Evolutionary conservation across 2,113 vertebrate species (phyloP), one percentile per base, ranked within the genome.

Genomic region (Hiodon tergisus): DNA sequence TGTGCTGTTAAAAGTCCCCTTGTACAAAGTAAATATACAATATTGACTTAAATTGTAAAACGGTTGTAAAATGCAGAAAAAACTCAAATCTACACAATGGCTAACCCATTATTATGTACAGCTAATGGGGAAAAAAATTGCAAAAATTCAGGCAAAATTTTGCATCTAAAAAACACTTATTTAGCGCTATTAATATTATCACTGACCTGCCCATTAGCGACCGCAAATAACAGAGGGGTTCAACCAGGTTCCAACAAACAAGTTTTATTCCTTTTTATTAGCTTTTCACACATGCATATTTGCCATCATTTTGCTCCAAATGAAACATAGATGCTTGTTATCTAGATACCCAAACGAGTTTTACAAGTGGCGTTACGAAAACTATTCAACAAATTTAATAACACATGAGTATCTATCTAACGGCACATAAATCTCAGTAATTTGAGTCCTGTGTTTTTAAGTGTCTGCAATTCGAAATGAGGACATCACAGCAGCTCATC

Each of bases 321-420:
- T 53, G 50, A 16, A 57, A 71, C 69, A 71, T 13, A 54, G 7
- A 70, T 53, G 31, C n/a, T 70, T 54, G n/a, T 55, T 31, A 70
- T 70, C 53, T 71, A 71, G 54, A 57, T 71, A 58, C 54, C 17
- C 54, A 71, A 13, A 63, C 6, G 8, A 13, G 4, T n/a, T 71
- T 17, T 71, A 71, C 77, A 77, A 76, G 77, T 79, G 67, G 71
- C 71, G 52, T 76, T 77, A 74, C 76, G 46, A 70, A 79, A 82
- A 77, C 69, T 78, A 78, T 78, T 71, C 69, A 82, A 76, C 71
- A 80, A 58, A 13, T 68, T 75, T 78, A 69, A 79, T 77, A 83
- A 78, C 75, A 81, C 59, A 78, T 66, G 72, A 55, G 60, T 73
- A 46, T 54, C 46, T 67, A 67, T 8, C 6, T 3, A 47, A 7